A percentile compares a stretch with the other conserved stretches of the same genome.
Conservation (phyloP, 2,888 invertebrate species). For the Pollenia angustigena region DNA sequence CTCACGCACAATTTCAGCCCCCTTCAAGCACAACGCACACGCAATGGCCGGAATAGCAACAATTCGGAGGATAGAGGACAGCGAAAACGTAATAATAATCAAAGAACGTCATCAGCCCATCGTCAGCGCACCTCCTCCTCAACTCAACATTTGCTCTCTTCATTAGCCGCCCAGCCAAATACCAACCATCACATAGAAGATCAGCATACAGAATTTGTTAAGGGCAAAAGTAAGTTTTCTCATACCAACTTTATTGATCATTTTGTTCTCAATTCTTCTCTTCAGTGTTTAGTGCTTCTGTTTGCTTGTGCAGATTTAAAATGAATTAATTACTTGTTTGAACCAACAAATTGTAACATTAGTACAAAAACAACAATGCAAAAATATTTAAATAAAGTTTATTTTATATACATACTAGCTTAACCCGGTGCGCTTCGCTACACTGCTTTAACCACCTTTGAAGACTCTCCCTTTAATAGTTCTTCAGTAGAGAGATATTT, state of each 20-base stretch:
- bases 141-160: slow-evolving; percentile 66
- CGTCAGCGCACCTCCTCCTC: slow-evolving; percentile 69
- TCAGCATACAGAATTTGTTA: slow-evolving; percentile 88
- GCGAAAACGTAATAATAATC: slow-evolving; percentile 70
- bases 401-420: not conserved
- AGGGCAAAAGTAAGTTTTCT: slow-evolving; percentile 90
- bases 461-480: no score
- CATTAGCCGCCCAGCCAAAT: slow-evolving; percentile 78
- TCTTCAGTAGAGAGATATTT: no score
- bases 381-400: not conserved
- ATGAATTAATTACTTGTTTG: slow-evolving; percentile 51
- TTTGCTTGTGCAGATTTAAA: slow-evolving; percentile 17
- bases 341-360: slow-evolving; percentile 38
- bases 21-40: slow-evolving; percentile 59
- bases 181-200: slow-evolving; percentile 81
- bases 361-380: slow-evolving; percentile 8
- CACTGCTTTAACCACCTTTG: no score
- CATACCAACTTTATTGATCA: slow-evolving; percentile 30
- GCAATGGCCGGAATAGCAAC: slow-evolving; percentile 70
- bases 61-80: slow-evolving; percentile 56
- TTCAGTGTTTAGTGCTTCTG: not conserved
- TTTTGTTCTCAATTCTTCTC: not conserved
- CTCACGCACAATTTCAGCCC: slow-evolving; percentile 61
- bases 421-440: no score
- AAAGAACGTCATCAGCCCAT: slow-evolving; percentile 75